These are phyloP conservation scores for Phalacrocorax aristotelis DNA, from an alignment of 2,113 vertebrate genomes.

Conservation along the genomic window DNA sequence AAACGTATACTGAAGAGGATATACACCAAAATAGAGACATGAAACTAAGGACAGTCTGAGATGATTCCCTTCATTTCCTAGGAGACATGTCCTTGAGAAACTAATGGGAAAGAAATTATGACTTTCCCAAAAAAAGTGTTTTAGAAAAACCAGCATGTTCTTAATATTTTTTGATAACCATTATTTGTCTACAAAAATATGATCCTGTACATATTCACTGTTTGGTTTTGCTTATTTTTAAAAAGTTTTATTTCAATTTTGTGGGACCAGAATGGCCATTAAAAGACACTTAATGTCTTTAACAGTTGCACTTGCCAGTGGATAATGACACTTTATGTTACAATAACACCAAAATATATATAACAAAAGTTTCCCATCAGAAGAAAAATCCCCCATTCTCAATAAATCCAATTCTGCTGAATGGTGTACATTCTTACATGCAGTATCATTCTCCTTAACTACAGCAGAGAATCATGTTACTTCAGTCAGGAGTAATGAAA, in stretches of 20 bases:
- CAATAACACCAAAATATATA: not conserved
- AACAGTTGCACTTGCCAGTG: not conserved
- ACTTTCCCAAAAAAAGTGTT: fast-evolving
- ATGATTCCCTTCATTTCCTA: not conserved
- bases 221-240: not conserved
- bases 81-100: not conserved
- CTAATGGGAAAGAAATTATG: not conserved
- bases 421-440: not conserved
- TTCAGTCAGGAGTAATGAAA: not conserved
- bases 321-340: not conserved
- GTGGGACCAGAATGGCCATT: not conserved
- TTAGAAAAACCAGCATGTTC: not conserved
- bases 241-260: not conserved
- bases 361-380: not conserved
- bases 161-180: not conserved
- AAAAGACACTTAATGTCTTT: not conserved
- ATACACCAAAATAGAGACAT: not conserved
- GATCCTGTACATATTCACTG: not conserved
- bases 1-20: not conserved
- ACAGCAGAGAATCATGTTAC: not conserved
- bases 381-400: not conserved
- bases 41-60: not conserved
- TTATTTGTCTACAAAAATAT: not conserved
- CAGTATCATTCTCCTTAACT: not conserved
- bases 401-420: not conserved